These are phyloP conservation scores for Chrysolina haemoptera DNA, from an alignment of 2,888 invertebrate species.

Conservation along the genomic window DNA sequence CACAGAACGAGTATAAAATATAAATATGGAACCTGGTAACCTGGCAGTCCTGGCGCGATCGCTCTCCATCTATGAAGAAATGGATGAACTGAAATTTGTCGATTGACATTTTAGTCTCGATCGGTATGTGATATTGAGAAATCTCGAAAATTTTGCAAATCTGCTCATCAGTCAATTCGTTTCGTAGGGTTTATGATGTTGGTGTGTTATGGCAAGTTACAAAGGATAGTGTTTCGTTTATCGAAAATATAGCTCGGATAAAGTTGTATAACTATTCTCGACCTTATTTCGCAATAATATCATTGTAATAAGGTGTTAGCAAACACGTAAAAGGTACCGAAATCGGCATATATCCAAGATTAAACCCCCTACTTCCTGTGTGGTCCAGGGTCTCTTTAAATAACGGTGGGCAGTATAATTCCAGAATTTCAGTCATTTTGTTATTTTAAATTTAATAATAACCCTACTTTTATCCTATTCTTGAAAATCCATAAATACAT, in stretches of 20 bases:
- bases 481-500: not conserved
- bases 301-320: constrained; percentile 1
- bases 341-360: not conserved
- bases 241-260: constrained; percentile 39
- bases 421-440: not conserved
- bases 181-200: constrained; percentile 39
- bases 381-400: constrained; percentile 41
- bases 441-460: not conserved
- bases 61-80: not conserved
- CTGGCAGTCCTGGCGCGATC: no score
- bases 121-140: constrained; percentile 17
- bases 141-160: constrained; percentile 20
- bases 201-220: constrained; percentile 66
- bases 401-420: not conserved
- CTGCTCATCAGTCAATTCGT: constrained; percentile 38
- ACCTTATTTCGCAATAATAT: not conserved
- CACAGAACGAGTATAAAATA: no score
- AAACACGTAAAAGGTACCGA: not conserved
- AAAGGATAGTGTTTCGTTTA: constrained; percentile 60
- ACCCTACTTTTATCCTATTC: not conserved
- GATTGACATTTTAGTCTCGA: not conserved
- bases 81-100: not conserved
- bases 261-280: constrained; percentile 8
- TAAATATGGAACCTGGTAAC: no score
- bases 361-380: constrained; percentile 44